Evolutionary conservation across 2,113 vertebrate species (phyloP).

Genomic region (Bathybates hornii): DNA sequence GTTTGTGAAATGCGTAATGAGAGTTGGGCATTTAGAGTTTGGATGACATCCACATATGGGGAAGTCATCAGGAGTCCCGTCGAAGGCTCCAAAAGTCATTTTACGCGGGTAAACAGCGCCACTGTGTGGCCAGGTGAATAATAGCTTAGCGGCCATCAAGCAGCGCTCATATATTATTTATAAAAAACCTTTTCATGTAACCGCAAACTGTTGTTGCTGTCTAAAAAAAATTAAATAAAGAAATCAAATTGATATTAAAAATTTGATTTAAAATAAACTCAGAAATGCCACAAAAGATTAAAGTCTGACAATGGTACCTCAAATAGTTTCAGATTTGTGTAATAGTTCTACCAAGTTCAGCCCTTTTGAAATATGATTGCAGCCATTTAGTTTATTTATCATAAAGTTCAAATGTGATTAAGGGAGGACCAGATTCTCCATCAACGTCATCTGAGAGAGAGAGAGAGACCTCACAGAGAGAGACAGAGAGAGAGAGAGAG

Average conservation of each 20-base stretch:
- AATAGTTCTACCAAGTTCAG: not conserved
- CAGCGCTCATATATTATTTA: not conserved
- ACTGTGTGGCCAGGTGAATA: not conserved
- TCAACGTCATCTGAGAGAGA: not conserved
- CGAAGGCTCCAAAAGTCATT: not conserved
- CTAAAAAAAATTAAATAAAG: not conserved
- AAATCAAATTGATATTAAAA: not conserved
- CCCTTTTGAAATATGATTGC: not conserved
- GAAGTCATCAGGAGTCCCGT: not conserved
- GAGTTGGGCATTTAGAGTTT: not conserved
- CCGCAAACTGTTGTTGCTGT: not conserved
- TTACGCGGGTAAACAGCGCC: constrained; percentile 22
- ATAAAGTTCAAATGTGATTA: not conserved
- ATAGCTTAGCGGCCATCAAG: not conserved
- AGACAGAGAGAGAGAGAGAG: not conserved
- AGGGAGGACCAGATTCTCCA: not conserved
- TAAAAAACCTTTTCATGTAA: not conserved
- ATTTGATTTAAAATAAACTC: not conserved
- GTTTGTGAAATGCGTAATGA: not conserved
- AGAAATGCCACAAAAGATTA: not conserved
- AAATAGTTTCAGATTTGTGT: not conserved
- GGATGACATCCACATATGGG: not conserved
- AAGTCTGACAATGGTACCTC: not conserved
- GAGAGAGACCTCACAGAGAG: not conserved
- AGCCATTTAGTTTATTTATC: not conserved